These are phyloP conservation scores for Yasuhikotakia modesta DNA, from an alignment of 2,797 vertebrate species.

Conservation along the genomic window DNA sequence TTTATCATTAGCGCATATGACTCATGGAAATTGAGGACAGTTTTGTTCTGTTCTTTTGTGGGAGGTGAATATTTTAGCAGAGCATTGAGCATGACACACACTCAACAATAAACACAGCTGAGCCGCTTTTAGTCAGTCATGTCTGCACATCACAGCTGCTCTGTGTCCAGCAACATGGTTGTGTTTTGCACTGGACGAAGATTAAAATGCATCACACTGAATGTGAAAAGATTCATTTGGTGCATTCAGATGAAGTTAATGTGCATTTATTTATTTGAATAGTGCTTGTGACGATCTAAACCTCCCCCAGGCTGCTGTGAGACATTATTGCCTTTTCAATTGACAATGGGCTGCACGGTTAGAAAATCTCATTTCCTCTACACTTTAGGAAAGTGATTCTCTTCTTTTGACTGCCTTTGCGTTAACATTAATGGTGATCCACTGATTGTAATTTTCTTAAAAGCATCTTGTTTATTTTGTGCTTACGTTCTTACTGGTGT, in stretches of 20 bases:
- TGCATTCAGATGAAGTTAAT: conserved; percentile 17
- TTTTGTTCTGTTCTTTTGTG: conserved; percentile 24
- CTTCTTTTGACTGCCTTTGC: conserved; percentile 38
- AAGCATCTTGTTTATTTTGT: conserved; percentile 54
- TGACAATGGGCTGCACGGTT: too few relatives aligned
- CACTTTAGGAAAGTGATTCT: conserved; percentile 30
- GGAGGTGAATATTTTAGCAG: conserved; percentile 20
- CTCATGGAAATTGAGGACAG: conserved; percentile 19
- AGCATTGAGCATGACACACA: conserved; percentile 8
- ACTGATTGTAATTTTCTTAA: conserved; percentile 54
- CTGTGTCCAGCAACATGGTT: conserved; percentile 6
- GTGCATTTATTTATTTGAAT: not conserved
- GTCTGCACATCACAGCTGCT: conserved; percentile 25
- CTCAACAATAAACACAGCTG: conserved; percentile 29
- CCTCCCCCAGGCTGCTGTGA: conserved; percentile 5
- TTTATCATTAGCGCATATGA: conserved; percentile 21
- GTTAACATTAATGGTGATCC: conserved; percentile 45
- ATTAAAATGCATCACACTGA: conserved; percentile 10
- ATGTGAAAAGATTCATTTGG: conserved; percentile 3
- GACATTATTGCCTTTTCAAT: conserved; percentile 22
- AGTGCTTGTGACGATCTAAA: conserved; percentile 17
- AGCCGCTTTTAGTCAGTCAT: conserved; percentile 11
- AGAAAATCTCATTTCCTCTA: not conserved
- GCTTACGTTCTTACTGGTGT: conserved; percentile 26
- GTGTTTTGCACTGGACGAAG: too few relatives aligned